These are phyloP conservation scores for Crossocerus cetratus DNA, from an alignment of 2,888 invertebrate genomes.

Conservation along the genomic window DNA sequence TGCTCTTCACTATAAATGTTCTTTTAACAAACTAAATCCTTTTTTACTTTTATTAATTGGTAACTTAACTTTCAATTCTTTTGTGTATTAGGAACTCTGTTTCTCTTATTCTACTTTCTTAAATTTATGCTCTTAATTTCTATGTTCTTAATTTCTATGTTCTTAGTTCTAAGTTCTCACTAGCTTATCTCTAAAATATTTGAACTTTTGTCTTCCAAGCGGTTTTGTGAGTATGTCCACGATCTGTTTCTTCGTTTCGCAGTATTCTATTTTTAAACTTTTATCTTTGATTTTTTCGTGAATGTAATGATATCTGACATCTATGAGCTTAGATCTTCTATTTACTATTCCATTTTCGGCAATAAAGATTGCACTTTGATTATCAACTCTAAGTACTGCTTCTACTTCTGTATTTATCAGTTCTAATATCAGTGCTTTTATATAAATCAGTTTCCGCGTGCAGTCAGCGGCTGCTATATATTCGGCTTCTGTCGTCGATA, in stretches of 20 bases:
- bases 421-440: slow-evolving; percentile 9
- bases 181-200: no score
- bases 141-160: no score
- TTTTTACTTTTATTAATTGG: no score
- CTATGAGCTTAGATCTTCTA: slow-evolving; percentile 18
- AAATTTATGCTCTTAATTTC: no score
- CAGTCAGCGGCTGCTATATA: slow-evolving; percentile 10
- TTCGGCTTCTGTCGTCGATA: not conserved
- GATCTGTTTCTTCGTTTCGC: slow-evolving; percentile 10
- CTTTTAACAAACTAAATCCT: no score
- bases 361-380: slow-evolving; percentile 14
- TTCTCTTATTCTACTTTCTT: no score
- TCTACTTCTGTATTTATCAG: slow-evolving; percentile 13
- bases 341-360: slow-evolving; percentile 17
- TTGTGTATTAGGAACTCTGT: no score
- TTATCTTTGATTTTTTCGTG: slow-evolving; percentile 8
- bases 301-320: slow-evolving; percentile 21
- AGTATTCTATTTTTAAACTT: slow-evolving; percentile 13
- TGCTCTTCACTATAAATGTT: no score
- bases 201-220: no score
- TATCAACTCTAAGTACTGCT: slow-evolving; percentile 12
- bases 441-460: not conserved
- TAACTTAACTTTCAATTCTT: no score
- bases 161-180: no score
- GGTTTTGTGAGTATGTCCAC: slow-evolving; percentile 8